A percentile compares a stretch with the other conserved stretches of the same genome.
phyloP scores from a whole-genome alignment of 53 echinoderm and acorn worm genomes.

The Zoroaster sp. region DNA sequence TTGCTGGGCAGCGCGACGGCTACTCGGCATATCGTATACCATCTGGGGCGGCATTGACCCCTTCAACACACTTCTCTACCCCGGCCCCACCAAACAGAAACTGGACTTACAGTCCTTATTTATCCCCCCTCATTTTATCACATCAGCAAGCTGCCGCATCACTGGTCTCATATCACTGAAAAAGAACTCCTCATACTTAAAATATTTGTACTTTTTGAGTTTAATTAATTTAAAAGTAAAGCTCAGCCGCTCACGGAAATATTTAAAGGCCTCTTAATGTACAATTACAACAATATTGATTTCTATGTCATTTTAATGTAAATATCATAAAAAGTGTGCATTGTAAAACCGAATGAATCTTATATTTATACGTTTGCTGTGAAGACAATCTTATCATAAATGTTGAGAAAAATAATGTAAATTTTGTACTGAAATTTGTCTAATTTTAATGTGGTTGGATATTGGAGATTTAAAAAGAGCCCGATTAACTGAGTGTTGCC shows the following conservation, averaged over 20 bases:
- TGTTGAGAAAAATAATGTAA: neutral
- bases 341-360: neutral
- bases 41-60: slow-evolving; percentile 15
- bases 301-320: slow-evolving; percentile 19
- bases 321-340: slow-evolving; percentile 29
- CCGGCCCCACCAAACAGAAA: neutral
- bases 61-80: neutral
- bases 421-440: slow-evolving; percentile 14
- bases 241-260: neutral
- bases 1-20: slow-evolving; percentile 6
- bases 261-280: neutral
- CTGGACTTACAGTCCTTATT: slow-evolving; percentile 34
- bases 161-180: slow-evolving; percentile 33
- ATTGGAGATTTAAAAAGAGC: neutral
- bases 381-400: neutral
- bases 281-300: neutral
- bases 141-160: slow-evolving; percentile 43
- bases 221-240: neutral
- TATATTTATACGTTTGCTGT: slow-evolving; percentile 55
- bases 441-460: neutral
- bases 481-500: neutral
- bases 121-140: slow-evolving; percentile 29
- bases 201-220: neutral
- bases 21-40: slow-evolving; percentile 46
- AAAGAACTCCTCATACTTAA: neutral